Base-by-base conservation (phyloP, 2,113 vertebrate species). In the Hypanus sabinus region DNA sequence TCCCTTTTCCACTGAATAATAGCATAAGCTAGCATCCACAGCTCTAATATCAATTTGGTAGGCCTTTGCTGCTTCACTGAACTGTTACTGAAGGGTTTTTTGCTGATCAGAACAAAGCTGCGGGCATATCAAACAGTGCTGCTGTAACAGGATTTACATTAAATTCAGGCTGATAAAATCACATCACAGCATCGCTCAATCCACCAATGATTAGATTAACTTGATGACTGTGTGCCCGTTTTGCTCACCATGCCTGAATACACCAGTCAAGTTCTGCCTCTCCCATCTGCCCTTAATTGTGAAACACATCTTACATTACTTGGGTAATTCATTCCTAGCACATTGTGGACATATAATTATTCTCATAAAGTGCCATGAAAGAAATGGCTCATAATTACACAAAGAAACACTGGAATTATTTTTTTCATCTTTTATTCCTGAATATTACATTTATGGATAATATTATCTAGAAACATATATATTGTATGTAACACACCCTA, bases 31-130 rank as follows among this genome's bases (percentile, higher is more conserved):
- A 96, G 96, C 95, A 94, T 92, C 95, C 94, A 95, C 96, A 96
- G 96, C 97, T 97, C 96, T 96, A 96, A 96, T 97, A 97, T 97
- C 96, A 96, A 96, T 97, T 97, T 96, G 94, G 96, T 95, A 94
- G 95, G 95, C 95, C 96, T 95, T 96, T 96, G 96, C 96, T 96
- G 97, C 97, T 97, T 96, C 97, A 97, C 79, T 96, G 96, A 97
- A 95, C 97, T 96, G 97, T 96, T 97, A 96, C 96, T 96, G 96
- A 97, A 97, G 94, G 95, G 95, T 96, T 97, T 73, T 33, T 73
- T 55, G 70, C 70, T 93, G 91, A 93, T 93, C 95, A 96, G 96
- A 97, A 97, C 96, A 97, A 97, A 97, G 96, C 96, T 97, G 95
- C 96, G 96, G 96, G 96, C 97, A 95, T 95, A 96, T 97, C 55